phyloP scores from a whole-genome alignment of 2,113 vertebrate genomes.

The Myocastor coypus region DNA sequence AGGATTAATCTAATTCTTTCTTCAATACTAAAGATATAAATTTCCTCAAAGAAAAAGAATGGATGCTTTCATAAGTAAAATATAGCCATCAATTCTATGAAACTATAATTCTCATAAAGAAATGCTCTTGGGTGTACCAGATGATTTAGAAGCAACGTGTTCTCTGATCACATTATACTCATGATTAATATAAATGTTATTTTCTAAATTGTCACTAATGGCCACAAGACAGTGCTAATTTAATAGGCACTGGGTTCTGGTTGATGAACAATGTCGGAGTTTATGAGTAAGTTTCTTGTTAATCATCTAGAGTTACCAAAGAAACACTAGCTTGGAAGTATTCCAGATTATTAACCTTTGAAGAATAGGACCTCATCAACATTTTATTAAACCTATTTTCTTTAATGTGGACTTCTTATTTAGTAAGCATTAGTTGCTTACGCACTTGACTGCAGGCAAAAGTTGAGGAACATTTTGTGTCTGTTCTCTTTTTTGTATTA shows the following conservation, averaged over 20 bases:
- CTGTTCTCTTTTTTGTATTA: not conserved
- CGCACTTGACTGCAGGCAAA: not conserved
- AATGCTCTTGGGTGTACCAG: constrained; percentile 24
- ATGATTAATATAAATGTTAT: not conserved
- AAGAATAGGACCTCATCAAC: constrained; percentile 68
- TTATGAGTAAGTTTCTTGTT: constrained; percentile 35
- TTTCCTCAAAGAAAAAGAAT: constrained; percentile 32
- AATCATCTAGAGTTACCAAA: not conserved
- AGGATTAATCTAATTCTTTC: constrained; percentile 61
- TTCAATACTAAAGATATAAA: constrained; percentile 55
- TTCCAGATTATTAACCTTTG: constrained; percentile 79
- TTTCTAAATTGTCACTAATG: not conserved
- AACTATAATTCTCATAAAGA: constrained; percentile 32
- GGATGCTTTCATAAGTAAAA: constrained; percentile 8
- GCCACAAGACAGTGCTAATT: not conserved
- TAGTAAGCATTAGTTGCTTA: constrained; percentile 41
- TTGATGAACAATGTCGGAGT: not conserved
- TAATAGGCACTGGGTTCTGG: not conserved
- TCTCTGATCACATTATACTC: constrained; percentile 7
- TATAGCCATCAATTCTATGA: constrained; percentile 1
- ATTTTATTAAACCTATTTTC: constrained; percentile 74
- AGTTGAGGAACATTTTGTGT: not conserved
- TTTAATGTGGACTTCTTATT: constrained; percentile 67
- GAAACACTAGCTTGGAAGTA: constrained; percentile 30
- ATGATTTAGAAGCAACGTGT: constrained; percentile 9